Evolutionary conservation across 2,888 invertebrate species (phyloP).

Genomic region (Serripes groenlandicus): DNA sequence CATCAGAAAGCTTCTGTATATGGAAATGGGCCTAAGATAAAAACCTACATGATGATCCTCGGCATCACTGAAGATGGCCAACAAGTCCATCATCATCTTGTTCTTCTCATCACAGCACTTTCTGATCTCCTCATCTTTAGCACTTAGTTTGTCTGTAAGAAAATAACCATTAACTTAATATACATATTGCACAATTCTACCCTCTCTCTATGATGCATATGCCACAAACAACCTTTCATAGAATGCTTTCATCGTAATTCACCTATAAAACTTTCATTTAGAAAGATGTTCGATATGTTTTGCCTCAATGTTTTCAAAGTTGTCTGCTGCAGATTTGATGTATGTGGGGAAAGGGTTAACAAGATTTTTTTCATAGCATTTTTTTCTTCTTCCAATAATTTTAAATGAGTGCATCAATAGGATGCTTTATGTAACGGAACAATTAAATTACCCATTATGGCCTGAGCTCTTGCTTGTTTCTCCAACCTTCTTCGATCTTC

Average conservation of each 20-base stretch:
- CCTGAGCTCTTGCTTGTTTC: slow-evolving; percentile 92
- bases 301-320: neutral
- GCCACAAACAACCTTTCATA: no score
- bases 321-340: neutral
- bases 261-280: neutral
- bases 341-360: neutral
- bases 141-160: slow-evolving; percentile 93
- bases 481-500: slow-evolving; percentile 93
- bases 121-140: slow-evolving; percentile 95
- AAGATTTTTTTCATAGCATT: neutral
- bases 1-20: no score
- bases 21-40: neutral
- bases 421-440: neutral
- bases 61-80: slow-evolving; percentile 87
- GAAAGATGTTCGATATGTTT: neutral
- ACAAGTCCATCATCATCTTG: slow-evolving; percentile 88
- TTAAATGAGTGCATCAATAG: neutral
- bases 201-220: no score
- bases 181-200: no score
- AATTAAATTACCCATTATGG: slow-evolving; percentile 90
- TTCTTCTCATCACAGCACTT: slow-evolving; percentile 95
- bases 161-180: no score
- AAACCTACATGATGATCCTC: slow-evolving; percentile 55
- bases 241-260: neutral
- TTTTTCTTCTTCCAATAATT: neutral